Evolutionary conservation across 2,888 invertebrate species (phyloP).

Genomic region (Lysandra coridon): DNA sequence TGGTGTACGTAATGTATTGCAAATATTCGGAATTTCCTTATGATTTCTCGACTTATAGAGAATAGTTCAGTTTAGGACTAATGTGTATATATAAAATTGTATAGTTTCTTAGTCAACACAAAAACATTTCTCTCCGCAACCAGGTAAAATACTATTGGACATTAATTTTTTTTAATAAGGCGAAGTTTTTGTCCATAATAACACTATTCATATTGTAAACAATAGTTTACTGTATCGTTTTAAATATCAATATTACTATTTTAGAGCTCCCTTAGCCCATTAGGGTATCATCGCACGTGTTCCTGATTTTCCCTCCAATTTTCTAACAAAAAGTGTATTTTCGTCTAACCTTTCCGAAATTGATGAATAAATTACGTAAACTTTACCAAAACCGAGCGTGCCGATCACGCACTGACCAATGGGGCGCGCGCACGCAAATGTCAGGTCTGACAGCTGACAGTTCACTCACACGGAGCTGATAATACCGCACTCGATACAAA

Average conservation of each 20-base stretch:
- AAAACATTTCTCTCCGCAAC: no score
- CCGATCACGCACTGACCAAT: conserved; percentile 64
- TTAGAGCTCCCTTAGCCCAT: background rate
- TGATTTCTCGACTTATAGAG: background rate
- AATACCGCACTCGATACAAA: background rate
- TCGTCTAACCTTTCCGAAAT: conserved; percentile 43
- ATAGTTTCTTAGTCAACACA: no score
- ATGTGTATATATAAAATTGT: no score
- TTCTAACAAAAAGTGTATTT: conserved; percentile 12
- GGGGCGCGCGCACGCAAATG: conserved; percentile 72
- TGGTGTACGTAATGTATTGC: background rate
- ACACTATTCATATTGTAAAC: background rate
- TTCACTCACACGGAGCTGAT: conserved; percentile 50
- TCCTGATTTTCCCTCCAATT: background rate
- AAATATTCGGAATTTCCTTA: background rate
- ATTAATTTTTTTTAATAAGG: no score
- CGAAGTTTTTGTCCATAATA: background rate
- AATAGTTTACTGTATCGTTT: background rate
- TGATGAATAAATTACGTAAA: conserved; percentile 44
- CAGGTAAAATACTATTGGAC: background rate
- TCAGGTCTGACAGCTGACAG: conserved; percentile 51
- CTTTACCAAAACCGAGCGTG: conserved; percentile 39
- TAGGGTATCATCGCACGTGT: background rate
- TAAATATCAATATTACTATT: background rate
- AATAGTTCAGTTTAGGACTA: background rate